phyloP scores from a whole-genome alignment of 2,797 vertebrate species.

The Gouania willdenowi region DNA sequence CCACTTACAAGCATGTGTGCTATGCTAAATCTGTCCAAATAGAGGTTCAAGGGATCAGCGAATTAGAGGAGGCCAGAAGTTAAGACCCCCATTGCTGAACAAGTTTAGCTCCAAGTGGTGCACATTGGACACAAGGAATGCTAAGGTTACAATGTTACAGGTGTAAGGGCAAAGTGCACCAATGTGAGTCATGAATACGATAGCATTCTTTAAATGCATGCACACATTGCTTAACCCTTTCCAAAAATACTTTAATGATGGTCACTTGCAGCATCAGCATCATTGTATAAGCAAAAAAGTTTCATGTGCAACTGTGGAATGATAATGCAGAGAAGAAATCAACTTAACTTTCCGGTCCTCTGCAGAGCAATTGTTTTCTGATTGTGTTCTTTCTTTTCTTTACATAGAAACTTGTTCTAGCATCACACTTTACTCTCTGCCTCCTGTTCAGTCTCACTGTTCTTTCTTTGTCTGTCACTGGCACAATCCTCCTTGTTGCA shows the following conservation, averaged over 20 bases:
- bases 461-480: slow-evolving; percentile 55
- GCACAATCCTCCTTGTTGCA: slow-evolving; percentile 43
- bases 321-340: too few species aligned
- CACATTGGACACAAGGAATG: slow-evolving; percentile 16
- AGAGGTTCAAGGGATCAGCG: slow-evolving; percentile 29
- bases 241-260: slow-evolving; percentile 59
- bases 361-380: background rate
- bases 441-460: slow-evolving; percentile 55
- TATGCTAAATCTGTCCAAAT: slow-evolving; percentile 35
- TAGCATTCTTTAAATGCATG: slow-evolving; percentile 56
- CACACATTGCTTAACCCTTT: slow-evolving; percentile 46
- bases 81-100: slow-evolving; percentile 18
- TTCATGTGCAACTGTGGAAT: slow-evolving; percentile 19
- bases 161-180: slow-evolving; percentile 63
- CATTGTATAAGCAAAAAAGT: slow-evolving; percentile 9
- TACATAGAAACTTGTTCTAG: slow-evolving; percentile 14
- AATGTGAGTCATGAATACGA: slow-evolving; percentile 59
- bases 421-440: slow-evolving; percentile 28
- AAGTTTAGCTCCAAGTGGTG: slow-evolving; percentile 17
- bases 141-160: slow-evolving; percentile 63
- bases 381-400: slow-evolving; percentile 2
- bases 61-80: slow-evolving; percentile 24
- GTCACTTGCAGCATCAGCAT: slow-evolving; percentile 27
- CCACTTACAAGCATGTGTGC: slow-evolving; percentile 10
- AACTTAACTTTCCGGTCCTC: slow-evolving; percentile 5